Percentiles rank a stretch among this genome's conserved stretches.
These are phyloP conservation scores for Phrynosoma platyrhinos DNA, from an alignment of 2,113 vertebrate species.

Conservation along the genomic window DNA sequence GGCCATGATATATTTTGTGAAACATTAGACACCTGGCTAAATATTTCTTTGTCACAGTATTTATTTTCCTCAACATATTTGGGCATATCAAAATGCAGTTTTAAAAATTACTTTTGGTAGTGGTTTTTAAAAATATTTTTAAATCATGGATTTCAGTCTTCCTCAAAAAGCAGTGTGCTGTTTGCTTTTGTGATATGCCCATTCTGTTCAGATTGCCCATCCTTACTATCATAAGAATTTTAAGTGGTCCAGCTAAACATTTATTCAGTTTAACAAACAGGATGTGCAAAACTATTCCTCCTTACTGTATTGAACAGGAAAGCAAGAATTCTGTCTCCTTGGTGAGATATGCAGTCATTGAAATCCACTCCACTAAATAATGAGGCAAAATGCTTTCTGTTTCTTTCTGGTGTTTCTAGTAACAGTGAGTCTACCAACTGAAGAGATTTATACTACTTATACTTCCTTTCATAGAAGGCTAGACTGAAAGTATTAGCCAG, in stretches of 20 bases:
- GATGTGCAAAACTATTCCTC: background rate
- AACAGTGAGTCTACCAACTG: background rate
- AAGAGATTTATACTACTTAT: background rate
- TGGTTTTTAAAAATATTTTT: background rate
- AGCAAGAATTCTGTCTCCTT: background rate
- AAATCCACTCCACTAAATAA: background rate
- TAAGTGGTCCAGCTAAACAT: background rate
- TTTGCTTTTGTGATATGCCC: background rate
- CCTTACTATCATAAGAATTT: background rate
- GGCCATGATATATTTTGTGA: background rate
- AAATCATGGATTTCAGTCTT: background rate
- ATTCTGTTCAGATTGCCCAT: background rate
- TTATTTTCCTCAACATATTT: background rate
- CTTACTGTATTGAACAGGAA: background rate
- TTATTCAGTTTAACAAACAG: background rate
- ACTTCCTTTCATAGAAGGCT: background rate
- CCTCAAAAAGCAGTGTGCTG: background rate
- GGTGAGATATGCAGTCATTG: background rate
- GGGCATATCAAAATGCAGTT: too few relatives aligned
- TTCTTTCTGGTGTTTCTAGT: background rate
- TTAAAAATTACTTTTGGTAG: background rate
- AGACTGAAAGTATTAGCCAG: background rate
- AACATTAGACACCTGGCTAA: background rate
- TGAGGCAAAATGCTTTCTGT: background rate
- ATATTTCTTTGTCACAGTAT: background rate